phyloP scores from a whole-genome alignment of 2,797 vertebrate species.

The Taeniopygia guttata region DNA sequence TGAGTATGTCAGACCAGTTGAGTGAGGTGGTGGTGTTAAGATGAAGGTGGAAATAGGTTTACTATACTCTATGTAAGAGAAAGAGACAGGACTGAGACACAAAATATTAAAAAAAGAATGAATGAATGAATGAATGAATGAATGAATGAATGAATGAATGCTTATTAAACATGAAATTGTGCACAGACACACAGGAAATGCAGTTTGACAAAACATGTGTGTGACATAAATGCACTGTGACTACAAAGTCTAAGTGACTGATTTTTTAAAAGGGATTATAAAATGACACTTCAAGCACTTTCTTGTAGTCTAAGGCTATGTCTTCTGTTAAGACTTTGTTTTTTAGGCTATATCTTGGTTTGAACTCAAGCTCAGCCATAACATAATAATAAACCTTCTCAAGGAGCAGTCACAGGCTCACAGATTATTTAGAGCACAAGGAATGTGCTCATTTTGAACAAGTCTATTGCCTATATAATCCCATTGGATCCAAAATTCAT shows the following conservation, averaged over 20 bases:
- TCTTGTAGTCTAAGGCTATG: not conserved
- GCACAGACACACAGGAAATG: not conserved
- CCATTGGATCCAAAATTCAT: not conserved
- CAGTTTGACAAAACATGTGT: not conserved
- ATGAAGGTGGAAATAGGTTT: not conserved
- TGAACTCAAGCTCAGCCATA: not conserved
- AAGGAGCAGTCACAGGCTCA: not conserved
- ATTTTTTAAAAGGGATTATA: not conserved
- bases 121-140: too few relatives aligned
- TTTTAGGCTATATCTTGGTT: not conserved
- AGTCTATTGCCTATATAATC: not conserved
- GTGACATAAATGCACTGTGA: not conserved
- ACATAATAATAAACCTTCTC: not conserved
- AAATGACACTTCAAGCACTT: not conserved
- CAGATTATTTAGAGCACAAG: not conserved
- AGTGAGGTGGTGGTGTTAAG: not conserved
- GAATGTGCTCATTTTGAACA: not conserved
- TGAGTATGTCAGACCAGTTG: not conserved
- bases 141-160: not conserved
- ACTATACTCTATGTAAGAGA: accelerated
- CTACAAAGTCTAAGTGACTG: not conserved
- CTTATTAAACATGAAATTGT: not conserved
- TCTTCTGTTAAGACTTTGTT: not conserved
- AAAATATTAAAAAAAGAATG: not conserved
- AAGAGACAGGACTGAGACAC: not conserved